Conservation (phyloP, 2,797 vertebrate genomes). For the Neosilurus mollespiculum region DNA sequence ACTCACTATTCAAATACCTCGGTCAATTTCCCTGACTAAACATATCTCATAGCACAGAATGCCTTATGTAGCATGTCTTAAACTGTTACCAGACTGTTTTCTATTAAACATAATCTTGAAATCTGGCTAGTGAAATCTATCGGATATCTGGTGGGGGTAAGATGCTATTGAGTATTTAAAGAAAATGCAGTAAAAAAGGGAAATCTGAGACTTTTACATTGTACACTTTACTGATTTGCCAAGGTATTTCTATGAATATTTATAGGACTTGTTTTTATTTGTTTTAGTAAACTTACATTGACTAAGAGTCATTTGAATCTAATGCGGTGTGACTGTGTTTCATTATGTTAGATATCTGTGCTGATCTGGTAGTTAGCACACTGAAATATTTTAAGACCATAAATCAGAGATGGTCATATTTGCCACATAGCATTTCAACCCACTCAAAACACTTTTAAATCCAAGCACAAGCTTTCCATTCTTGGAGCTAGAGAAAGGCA, state of each 20-base stretch:
- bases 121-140: neutral
- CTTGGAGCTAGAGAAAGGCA: neutral
- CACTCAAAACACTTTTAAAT: neutral
- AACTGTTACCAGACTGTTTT: neutral
- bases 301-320: neutral
- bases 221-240: neutral
- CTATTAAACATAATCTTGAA: neutral
- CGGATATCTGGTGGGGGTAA: neutral
- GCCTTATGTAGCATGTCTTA: neutral
- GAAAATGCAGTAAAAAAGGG: neutral
- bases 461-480: neutral
- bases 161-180: neutral
- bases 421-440: neutral
- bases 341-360: neutral
- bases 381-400: neutral
- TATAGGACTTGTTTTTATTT: neutral
- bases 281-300: slow-evolving; percentile 8
- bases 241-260: neutral
- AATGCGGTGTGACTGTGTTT: neutral
- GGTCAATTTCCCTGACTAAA: slow-evolving; percentile 30
- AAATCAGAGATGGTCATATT: neutral
- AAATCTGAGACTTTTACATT: slow-evolving; percentile 25
- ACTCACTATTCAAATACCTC: slow-evolving; percentile 36
- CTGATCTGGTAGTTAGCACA: neutral
- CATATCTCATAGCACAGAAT: neutral